Conservation (phyloP, 2,113 vertebrate genomes). For the Trachemys scripta region DNA sequence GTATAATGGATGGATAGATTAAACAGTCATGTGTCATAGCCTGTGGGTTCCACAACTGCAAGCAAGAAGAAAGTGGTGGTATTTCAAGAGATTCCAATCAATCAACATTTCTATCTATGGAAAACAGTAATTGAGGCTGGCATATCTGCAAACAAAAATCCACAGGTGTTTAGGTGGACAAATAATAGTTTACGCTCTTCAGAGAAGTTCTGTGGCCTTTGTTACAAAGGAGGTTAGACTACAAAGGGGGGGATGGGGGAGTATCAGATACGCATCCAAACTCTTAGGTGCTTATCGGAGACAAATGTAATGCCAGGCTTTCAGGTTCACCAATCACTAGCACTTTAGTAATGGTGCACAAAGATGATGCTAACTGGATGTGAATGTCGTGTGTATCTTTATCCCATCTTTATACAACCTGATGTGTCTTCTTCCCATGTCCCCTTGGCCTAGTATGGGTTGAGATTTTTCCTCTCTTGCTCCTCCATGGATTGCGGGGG, state of each 20-base stretch:
- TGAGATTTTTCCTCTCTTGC: neutral
- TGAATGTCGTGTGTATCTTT: fast-evolving
- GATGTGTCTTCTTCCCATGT: neutral
- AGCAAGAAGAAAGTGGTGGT: neutral
- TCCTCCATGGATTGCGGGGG: neutral
- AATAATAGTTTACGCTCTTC: conserved; percentile 39
- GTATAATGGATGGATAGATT: neutral
- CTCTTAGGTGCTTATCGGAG: neutral
- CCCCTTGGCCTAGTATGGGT: neutral
- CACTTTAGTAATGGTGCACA: neutral
- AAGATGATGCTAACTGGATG: neutral
- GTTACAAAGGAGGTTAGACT: neutral
- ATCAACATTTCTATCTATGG: neutral
- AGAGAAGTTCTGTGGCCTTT: neutral
- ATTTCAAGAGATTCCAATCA: conserved; percentile 4
- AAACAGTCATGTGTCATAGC: neutral
- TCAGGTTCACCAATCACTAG: neutral
- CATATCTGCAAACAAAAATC: neutral
- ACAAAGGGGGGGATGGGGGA: neutral
- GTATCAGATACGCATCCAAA: neutral
- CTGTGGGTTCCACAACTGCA: neutral
- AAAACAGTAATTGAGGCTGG: neutral
- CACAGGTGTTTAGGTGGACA: neutral
- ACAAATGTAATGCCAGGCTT: neutral
- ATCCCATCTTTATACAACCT: neutral